Conservation (phyloP, 1,140 invertebrate genomes). For the Pogonognathellus flavescens region DNA sequence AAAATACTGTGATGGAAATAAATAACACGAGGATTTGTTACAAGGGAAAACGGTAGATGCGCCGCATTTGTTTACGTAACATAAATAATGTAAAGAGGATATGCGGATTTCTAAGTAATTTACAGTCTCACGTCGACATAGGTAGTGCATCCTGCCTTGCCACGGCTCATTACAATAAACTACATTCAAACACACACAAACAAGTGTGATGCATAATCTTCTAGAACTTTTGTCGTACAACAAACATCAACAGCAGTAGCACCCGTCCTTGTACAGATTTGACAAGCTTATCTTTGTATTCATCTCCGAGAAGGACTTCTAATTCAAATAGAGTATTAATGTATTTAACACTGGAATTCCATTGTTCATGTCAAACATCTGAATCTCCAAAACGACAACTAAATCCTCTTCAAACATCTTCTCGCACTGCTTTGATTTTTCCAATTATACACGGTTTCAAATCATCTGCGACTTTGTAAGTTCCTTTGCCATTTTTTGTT, state of each 20-base stretch:
- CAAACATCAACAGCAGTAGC: not conserved
- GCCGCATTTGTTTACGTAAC: slow-evolving; percentile 30
- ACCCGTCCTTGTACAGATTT: slow-evolving; percentile 27
- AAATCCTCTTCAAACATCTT: not conserved
- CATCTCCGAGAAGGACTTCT: not conserved
- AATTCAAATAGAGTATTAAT: not conserved
- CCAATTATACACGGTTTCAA: not conserved
- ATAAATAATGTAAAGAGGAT: slow-evolving; percentile 43
- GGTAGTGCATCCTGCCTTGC: slow-evolving; percentile 36
- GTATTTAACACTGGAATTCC: not conserved
- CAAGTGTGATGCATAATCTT: not conserved
- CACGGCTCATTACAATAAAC: slow-evolving; percentile 29
- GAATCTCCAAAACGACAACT: not conserved
- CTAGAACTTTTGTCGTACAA: not conserved
- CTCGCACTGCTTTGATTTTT: not conserved
- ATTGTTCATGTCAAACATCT: not conserved
- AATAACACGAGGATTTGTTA: not conserved
- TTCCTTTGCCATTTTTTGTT: not conserved
- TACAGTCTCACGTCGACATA: slow-evolving; percentile 15
- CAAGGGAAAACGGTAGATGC: slow-evolving; percentile 6
- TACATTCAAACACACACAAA: not conserved
- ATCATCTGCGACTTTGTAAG: no score
- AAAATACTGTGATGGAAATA: no score
- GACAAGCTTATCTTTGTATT: slow-evolving; percentile 4
- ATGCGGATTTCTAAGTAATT: slow-evolving; percentile 33